These are phyloP conservation scores for Procambarus virginalis DNA, from an alignment of 1,140 invertebrate genomes.

Conservation along the genomic window DNA sequence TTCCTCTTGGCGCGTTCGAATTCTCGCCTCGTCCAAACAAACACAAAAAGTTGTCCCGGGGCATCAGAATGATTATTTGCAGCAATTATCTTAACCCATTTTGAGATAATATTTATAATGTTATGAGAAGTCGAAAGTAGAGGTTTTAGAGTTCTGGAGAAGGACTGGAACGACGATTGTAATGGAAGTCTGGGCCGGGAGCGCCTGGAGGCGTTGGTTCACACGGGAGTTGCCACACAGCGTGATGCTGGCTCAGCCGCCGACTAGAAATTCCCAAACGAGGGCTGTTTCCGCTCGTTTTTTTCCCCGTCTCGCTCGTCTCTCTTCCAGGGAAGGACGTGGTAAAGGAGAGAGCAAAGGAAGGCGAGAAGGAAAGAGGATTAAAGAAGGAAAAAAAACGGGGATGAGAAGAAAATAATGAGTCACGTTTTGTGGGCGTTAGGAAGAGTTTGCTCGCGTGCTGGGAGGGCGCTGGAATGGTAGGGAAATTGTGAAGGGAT, in stretches of 20 bases:
- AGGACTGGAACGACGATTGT: no score
- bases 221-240: neutral
- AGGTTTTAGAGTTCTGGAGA: no score
- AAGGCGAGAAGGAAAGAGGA: no score
- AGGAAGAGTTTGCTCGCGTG: neutral
- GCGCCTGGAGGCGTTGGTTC: neutral
- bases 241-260: conserved; percentile 26
- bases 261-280: conserved; percentile 1
- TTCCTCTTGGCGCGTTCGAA: conserved; percentile 2
- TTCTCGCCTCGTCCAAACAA: neutral
- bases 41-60: no score
- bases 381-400: no score
- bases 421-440: neutral
- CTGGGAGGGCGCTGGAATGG: neutral
- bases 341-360: neutral
- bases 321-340: no score
- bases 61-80: no score
- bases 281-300: conserved; percentile 16
- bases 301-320: neutral
- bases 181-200: neutral
- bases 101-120: no score
- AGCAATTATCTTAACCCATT: no score
- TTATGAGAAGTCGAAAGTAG: no score
- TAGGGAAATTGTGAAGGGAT: no score
- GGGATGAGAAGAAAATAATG: no score